phyloP scores from a whole-genome alignment of 2,888 invertebrate species.

The Hirtodrosophila alboralis region DNA sequence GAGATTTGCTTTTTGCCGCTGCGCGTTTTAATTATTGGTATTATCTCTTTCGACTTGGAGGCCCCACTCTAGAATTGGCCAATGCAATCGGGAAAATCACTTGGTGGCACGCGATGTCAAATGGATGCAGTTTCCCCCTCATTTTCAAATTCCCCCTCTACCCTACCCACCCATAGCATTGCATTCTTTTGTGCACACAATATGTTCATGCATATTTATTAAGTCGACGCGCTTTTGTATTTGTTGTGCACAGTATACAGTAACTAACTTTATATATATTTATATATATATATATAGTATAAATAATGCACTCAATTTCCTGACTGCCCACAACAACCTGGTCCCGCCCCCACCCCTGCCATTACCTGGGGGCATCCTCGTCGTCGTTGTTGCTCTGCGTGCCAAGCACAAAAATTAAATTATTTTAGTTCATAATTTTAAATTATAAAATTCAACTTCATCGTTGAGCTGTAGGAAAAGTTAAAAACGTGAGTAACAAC shows the following conservation, averaged over 20 bases:
- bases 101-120: constrained; percentile 81
- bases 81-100: constrained; percentile 81
- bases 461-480: constrained; percentile 31
- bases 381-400: constrained; percentile 54
- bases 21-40: constrained; percentile 77
- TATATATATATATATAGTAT: constrained; percentile 21
- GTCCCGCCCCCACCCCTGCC: constrained; percentile 10
- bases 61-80: constrained; percentile 67
- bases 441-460: constrained; percentile 71
- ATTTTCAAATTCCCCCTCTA: not conserved
- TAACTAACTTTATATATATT: constrained; percentile 59
- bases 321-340: constrained; percentile 34
- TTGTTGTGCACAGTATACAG: constrained; percentile 61
- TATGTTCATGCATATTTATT: constrained; percentile 77
- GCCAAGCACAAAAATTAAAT: constrained; percentile 70
- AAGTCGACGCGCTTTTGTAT: constrained; percentile 72
- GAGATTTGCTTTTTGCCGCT: constrained; percentile 74
- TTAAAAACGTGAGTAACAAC: constrained; percentile 54
- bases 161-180: no score
- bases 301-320: constrained; percentile 73
- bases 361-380: constrained; percentile 35
- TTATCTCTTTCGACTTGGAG: constrained; percentile 61
- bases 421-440: constrained; percentile 78
- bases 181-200: constrained; percentile 75
- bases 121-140: constrained; percentile 37